Base-by-base conservation (phyloP, 1,140 invertebrate genomes). In the Trichomalopsis sarcophagae region DNA sequence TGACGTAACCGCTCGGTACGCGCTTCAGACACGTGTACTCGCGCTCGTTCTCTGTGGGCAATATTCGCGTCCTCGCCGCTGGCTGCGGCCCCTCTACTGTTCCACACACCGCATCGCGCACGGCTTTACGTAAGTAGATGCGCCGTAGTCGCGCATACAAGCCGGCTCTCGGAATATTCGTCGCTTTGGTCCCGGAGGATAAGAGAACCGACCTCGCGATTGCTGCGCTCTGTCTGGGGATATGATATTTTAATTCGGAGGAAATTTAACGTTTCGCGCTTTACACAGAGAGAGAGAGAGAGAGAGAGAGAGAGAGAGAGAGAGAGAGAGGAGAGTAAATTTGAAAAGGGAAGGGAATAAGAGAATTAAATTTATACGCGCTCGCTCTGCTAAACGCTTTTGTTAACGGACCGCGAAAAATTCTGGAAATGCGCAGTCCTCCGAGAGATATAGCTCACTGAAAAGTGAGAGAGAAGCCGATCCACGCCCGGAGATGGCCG, bases 401-500 rank as follows among this genome's bases (percentile, higher is more conserved):
- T 0, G 7, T 75, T 21, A 1, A 17, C 5, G 40, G 4, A 14
- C 33, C 36, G 74, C 5, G 74, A n/a, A 62, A 62, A 62, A 62
- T 62, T 62, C 55, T 62, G 55, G 21, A 62, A 62, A 62, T 62
- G 13, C 21, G 50, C 50, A 62, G 55, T 62, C 55, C 7, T 21
- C 4, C 50, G 4, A 17, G 50, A 55, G 50, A 55, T 55, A 55
- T 55, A 17, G 50, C 13, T 11, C 30, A 27, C 27, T n/a, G 44
- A 33, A 81, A 30, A 81, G 66, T n/a, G 21, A 44, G 76, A 71
- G 30, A 71, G 30, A 27, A 11, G 27, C 6, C 21, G 27, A 69
- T 80, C 40, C 44, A 69, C 44, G 81, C 81, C 71, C 71, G 71
- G 81, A 74, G 81, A 66, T 68, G 81, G 33, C 55, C 55, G 73